phyloP scores from a whole-genome alignment of 1,140 invertebrate genomes.

The Brachionus plicatilis region DNA sequence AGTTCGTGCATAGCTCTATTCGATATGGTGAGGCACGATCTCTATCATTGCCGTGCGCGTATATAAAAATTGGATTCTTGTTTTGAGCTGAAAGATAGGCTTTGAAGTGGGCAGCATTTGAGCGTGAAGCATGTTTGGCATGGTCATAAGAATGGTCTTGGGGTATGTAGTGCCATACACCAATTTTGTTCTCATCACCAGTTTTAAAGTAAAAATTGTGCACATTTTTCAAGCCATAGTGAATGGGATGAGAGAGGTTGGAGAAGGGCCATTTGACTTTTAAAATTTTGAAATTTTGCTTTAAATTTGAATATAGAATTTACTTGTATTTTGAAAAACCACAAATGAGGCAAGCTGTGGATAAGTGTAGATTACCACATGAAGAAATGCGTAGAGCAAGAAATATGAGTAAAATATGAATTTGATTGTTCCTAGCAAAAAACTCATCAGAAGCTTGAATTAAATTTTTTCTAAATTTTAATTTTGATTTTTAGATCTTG shows the following conservation, averaged over 20 bases:
- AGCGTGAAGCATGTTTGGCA: neutral
- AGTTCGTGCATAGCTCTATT: neutral
- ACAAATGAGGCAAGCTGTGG: neutral
- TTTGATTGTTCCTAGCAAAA: neutral
- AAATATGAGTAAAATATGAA: neutral
- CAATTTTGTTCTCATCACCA: neutral
- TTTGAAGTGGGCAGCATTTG: neutral
- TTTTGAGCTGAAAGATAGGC: neutral
- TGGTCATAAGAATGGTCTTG: neutral
- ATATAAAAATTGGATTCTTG: slow-evolving; percentile 13
- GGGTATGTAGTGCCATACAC: slow-evolving; percentile 35
- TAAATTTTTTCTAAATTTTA: neutral
- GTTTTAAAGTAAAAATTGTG: slow-evolving; percentile 23
- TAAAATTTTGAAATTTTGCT: neutral
- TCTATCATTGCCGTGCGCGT: slow-evolving; percentile 32
- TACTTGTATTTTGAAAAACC: slow-evolving; percentile 22
- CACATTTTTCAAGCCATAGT: neutral
- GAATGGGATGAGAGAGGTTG: neutral
- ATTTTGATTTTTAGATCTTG: neutral
- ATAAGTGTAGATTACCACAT: neutral
- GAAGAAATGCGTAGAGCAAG: neutral
- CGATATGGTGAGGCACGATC: neutral
- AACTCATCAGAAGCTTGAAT: neutral
- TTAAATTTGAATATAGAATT: neutral
- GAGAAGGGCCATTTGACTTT: slow-evolving; percentile 21